Evolutionary conservation across 2,113 vertebrate species (phyloP).

Genomic region (Haliaeetus leucogaster): DNA sequence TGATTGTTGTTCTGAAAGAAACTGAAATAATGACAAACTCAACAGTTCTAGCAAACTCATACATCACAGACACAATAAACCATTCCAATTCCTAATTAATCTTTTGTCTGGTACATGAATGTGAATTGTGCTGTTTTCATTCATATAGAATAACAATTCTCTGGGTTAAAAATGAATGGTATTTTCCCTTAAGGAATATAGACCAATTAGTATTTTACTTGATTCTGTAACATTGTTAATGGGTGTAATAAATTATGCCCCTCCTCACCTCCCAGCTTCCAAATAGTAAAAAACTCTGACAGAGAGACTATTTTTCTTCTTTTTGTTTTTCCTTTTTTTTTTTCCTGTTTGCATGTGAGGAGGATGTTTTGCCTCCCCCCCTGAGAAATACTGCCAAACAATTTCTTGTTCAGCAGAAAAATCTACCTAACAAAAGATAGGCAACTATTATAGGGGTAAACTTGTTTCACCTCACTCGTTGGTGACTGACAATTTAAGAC

Average conservation of each 20-base stretch:
- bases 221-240: background rate
- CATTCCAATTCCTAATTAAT: background rate
- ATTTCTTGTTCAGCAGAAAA: background rate
- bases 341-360: background rate
- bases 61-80: background rate
- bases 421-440: background rate
- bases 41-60: background rate
- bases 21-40: background rate
- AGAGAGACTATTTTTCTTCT: background rate
- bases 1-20: background rate
- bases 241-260: background rate
- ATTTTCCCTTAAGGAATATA: background rate
- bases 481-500: background rate
- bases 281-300: background rate
- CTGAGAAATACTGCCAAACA: background rate
- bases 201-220: background rate
- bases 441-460: background rate
- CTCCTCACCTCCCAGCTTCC: background rate
- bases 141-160: background rate
- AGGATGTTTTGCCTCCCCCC: background rate
- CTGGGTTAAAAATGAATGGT: background rate
- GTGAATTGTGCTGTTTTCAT: background rate
- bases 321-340: accelerated
- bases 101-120: background rate
- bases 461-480: background rate